Conservation (phyloP, 2,888 invertebrate genomes). For the Drosophila austrosaltans region DNA sequence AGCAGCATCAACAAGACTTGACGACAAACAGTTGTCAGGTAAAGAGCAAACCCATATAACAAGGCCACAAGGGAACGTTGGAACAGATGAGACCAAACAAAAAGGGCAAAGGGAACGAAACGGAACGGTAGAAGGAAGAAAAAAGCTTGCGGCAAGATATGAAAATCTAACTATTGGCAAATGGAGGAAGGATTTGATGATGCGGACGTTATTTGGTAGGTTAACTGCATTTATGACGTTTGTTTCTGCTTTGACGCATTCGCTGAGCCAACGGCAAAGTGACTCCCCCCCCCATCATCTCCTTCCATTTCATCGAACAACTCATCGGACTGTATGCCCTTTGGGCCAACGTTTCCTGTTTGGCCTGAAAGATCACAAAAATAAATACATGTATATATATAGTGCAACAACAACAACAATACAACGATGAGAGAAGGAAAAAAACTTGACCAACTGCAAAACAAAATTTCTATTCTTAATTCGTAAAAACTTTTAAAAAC, state of each 20-base stretch:
- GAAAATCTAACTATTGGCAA: constrained; percentile 6
- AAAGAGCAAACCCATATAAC: constrained; percentile 31
- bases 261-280: constrained; percentile 30
- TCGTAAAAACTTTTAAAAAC: constrained; percentile 59
- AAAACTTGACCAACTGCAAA: constrained; percentile 44
- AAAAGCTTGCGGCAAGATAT: neutral
- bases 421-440: constrained; percentile 44
- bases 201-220: constrained; percentile 3
- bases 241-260: constrained; percentile 69
- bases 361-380: constrained; percentile 55
- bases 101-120: too few species aligned
- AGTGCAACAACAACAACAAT: constrained; percentile 49
- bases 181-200: neutral
- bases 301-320: neutral
- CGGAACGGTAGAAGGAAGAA: constrained; percentile 15
- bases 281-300: constrained; percentile 1
- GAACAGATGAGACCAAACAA: too few species aligned
- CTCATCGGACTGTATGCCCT: constrained; percentile 12
- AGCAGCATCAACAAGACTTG: constrained; percentile 17
- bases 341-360: constrained; percentile 60
- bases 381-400: constrained; percentile 41
- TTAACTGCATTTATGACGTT: constrained; percentile 60
- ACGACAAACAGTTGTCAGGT: constrained; percentile 68
- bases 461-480: constrained; percentile 32
- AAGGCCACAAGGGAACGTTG: constrained; percentile 50